phyloP scores from a whole-genome alignment of 2,113 vertebrate species.

The Gavia stellata region DNA sequence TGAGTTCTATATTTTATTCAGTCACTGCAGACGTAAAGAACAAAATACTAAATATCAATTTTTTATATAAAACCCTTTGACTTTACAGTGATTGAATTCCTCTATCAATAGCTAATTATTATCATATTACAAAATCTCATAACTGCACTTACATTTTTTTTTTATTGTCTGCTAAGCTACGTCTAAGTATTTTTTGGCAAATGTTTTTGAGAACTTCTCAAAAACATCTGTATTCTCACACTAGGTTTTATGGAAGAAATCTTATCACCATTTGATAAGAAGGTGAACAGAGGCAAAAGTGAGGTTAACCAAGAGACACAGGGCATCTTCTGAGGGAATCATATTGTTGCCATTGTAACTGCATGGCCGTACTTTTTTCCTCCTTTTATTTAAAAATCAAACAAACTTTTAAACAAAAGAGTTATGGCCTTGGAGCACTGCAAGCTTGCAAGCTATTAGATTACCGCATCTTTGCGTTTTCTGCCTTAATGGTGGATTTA shows the following conservation, averaged over 20 bases:
- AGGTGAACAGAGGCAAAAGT: background rate
- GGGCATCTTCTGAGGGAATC: background rate
- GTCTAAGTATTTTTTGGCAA: background rate
- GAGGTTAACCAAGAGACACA: background rate
- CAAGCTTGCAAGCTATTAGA: background rate
- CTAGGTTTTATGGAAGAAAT: background rate
- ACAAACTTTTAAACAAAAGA: background rate
- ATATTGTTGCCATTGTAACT: background rate
- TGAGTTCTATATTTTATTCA: background rate
- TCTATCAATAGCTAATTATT: background rate
- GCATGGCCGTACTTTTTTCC: fast-evolving
- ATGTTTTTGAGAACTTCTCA: background rate
- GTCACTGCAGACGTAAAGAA: background rate
- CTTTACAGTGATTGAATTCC: background rate
- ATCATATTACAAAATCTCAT: background rate
- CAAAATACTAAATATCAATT: background rate
- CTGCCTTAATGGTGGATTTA: background rate
- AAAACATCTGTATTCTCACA: background rate
- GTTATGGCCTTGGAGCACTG: background rate
- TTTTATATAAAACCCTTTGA: background rate
- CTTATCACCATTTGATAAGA: background rate
- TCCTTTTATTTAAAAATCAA: background rate
- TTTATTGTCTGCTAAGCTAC: background rate
- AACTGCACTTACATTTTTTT: background rate
- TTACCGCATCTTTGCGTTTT: background rate